Conservation (phyloP, 1,140 invertebrate genomes). For the Drosophila miranda region DNA sequence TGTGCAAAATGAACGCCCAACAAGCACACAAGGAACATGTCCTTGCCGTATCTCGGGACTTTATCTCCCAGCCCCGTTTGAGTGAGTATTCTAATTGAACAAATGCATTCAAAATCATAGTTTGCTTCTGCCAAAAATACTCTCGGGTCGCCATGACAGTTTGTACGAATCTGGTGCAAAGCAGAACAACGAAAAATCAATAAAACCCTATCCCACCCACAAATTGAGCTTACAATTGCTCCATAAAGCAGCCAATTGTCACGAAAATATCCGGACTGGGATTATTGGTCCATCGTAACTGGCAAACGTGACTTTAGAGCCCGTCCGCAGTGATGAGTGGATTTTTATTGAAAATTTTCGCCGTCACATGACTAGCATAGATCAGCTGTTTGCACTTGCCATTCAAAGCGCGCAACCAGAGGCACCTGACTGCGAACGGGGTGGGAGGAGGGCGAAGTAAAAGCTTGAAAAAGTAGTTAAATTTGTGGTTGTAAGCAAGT, state of each 20-base stretch:
- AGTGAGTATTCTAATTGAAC: slow-evolving; percentile 89
- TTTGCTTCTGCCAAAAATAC: slow-evolving; percentile 16
- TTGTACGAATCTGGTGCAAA: slow-evolving; percentile 61
- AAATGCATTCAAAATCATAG: slow-evolving; percentile 14
- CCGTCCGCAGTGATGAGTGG: slow-evolving; percentile 13
- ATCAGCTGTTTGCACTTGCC: slow-evolving; percentile 73
- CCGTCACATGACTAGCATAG: slow-evolving; percentile 69
- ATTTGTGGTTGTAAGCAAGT: slow-evolving; percentile 25
- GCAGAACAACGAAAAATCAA: slow-evolving; percentile 69
- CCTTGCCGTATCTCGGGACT: slow-evolving; percentile 96
- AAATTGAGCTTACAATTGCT: neutral
- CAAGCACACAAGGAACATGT: slow-evolving; percentile 90
- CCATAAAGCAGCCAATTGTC: neutral
- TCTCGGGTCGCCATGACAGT: slow-evolving; percentile 69
- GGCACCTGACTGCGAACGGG: slow-evolving; percentile 69
- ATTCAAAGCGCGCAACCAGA: slow-evolving; percentile 52
- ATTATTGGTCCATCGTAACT: neutral
- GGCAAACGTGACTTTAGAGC: neutral
- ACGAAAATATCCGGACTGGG: neutral
- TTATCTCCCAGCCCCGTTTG: slow-evolving; percentile 97
- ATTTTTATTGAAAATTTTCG: slow-evolving; percentile 65
- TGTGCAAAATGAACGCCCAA: slow-evolving; percentile 65
- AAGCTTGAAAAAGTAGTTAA: slow-evolving; percentile 18
- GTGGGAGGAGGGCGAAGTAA: slow-evolving; percentile 34
- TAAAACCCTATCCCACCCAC: slow-evolving; percentile 49